These are phyloP conservation scores for Therioaphis trifolii DNA, from an alignment of 2,888 invertebrate genomes.

Conservation along the genomic window DNA sequence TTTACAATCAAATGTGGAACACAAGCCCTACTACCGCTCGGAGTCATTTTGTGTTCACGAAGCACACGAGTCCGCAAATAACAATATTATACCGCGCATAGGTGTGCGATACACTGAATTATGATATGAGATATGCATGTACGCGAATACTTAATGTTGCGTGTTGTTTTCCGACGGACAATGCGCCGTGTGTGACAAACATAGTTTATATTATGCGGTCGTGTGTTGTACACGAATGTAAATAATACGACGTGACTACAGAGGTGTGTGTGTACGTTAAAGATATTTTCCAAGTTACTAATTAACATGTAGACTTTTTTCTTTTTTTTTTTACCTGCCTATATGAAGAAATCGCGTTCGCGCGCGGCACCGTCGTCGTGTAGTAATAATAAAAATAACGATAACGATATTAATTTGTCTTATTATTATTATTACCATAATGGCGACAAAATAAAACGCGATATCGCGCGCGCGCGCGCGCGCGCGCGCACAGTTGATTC, in stretches of 20 bases:
- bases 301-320: background rate
- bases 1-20: too few species aligned
- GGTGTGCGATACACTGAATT: too few species aligned
- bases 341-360: background rate
- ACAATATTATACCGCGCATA: too few species aligned
- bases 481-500: too few species aligned
- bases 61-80: too few species aligned
- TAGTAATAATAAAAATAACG: too few species aligned
- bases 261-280: too few species aligned
- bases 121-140: too few species aligned
- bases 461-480: too few species aligned
- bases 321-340: background rate
- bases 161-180: slow-evolving; percentile 22
- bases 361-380: background rate
- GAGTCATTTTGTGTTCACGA: background rate
- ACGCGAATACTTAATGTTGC: background rate
- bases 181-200: too few species aligned
- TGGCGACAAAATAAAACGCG: background rate
- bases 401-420: background rate
- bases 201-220: too few species aligned
- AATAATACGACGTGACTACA: background rate
- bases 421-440: background rate
- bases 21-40: too few species aligned
- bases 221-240: background rate
- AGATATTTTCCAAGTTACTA: background rate